Base-by-base conservation (phyloP, 1,140 invertebrate genomes). In the Neodiprion pinetum region DNA sequence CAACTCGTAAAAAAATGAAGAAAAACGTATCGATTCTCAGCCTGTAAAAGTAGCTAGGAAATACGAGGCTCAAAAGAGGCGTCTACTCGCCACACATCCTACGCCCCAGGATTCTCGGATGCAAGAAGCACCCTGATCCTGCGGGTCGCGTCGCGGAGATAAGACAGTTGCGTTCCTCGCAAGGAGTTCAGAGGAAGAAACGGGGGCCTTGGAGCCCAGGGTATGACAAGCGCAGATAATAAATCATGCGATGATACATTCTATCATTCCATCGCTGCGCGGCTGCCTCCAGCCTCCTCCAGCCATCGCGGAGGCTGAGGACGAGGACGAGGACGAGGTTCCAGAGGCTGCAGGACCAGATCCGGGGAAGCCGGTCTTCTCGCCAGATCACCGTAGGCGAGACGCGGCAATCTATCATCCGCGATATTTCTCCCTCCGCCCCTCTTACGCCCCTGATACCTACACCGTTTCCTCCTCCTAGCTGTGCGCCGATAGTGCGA, bases 211-310 rank as follows among this genome's bases (percentile, higher is more conserved):
- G 28, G 68, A 12, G 70, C n/a, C 12, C n/a, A 40, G 70, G n/a
- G 48, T 40, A 48, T 49, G 48, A 48, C 48, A 71, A 80, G 79
- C 70, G 75, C 78, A 77, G 81, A 85, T 85, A 85, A 86, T 85
- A 83, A 85, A 85, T 86, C 85, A 85, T 83, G 77, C 76, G 83
- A 84, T 82, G 85, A 85, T 85, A 85, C 81, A 80, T 85, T 83
- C 79, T 83, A 82, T 85, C 80, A 78, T 79, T 81, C 81, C 79
- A 77, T 81, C 78, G 79, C 73, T 67, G 76, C 67, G 75, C 79
- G 78, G 74, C 76, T 73, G 66, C 50, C 70, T 61, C 53, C 53
- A 61, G 8, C 53, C 53, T 61, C 53, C 53, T 61, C 53, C 53
- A 61, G 65, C 76, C 74, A 83, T 17, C 53, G 53, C n/a, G 53